phyloP scores from a whole-genome alignment of 2,888 invertebrate species.

The Athalia circularis region DNA sequence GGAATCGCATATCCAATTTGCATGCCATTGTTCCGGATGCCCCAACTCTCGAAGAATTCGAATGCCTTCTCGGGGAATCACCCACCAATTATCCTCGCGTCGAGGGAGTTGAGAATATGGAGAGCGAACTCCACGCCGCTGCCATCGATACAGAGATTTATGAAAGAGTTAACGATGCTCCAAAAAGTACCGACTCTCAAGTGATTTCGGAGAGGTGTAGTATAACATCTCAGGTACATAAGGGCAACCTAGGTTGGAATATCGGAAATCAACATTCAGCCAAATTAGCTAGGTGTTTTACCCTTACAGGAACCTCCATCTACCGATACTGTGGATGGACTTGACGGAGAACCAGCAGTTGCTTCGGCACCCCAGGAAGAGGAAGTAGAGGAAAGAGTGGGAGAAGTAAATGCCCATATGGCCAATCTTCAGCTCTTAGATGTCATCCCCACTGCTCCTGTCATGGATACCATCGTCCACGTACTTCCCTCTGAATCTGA shows the following conservation, averaged over 20 bases:
- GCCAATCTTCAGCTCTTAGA: conserved; percentile 56
- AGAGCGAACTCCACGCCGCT: conserved; percentile 71
- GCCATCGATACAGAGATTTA: conserved; percentile 70
- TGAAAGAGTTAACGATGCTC: conserved; percentile 58
- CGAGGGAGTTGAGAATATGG: conserved; percentile 71
- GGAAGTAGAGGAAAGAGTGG: conserved; percentile 45
- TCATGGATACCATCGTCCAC: conserved; percentile 50
- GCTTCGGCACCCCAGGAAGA: conserved; percentile 19
- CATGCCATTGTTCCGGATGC: conserved; percentile 69
- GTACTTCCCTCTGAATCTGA: conserved; percentile 26
- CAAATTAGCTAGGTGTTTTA: background rate
- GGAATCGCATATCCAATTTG: conserved; percentile 58
- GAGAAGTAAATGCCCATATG: conserved; percentile 50
- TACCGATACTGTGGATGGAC: conserved; percentile 6
- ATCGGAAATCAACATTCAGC: background rate
- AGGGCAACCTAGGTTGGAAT: background rate
- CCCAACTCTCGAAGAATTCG: conserved; percentile 71
- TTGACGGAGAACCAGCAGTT: conserved; percentile 23
- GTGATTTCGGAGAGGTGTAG: background rate
- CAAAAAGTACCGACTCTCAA: background rate
- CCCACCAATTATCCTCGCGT: conserved; percentile 71
- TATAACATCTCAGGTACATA: background rate
- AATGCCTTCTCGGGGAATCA: conserved; percentile 70
- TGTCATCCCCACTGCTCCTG: conserved; percentile 53
- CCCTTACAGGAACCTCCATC: background rate